Conservation (phyloP, 2,888 invertebrate species). For the Melanotus villosus region DNA sequence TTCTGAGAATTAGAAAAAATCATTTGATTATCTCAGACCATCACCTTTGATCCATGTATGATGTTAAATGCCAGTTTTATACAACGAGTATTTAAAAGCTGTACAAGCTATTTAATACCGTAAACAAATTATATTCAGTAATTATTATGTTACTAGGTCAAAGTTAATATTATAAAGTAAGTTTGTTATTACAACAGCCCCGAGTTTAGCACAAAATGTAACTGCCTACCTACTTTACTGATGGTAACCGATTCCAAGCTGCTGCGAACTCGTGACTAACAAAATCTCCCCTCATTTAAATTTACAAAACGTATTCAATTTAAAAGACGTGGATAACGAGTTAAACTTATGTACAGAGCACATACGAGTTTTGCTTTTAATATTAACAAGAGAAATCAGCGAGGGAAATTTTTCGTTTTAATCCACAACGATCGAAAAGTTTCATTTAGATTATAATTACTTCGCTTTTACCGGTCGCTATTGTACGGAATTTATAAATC, state of each 20-base stretch:
- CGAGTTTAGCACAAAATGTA: not conserved
- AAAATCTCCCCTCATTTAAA: conserved; percentile 29
- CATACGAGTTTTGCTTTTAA: no score
- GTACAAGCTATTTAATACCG: not conserved
- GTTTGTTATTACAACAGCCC: not conserved
- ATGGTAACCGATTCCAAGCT: not conserved
- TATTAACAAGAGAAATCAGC: no score
- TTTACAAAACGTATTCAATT: conserved; percentile 25
- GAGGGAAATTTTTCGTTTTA: not conserved
- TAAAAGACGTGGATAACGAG: conserved; percentile 15
- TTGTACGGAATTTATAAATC: not conserved
- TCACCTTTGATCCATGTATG: no score
- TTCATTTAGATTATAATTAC: not conserved
- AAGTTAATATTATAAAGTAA: conserved; percentile 8
- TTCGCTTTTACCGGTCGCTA: not conserved
- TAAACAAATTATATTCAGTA: conserved; percentile 16
- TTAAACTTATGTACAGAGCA: not conserved
- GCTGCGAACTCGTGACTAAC: conserved; percentile 14
- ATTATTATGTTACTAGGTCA: conserved; percentile 18
- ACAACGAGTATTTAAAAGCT: not conserved
- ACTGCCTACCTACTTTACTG: not conserved
- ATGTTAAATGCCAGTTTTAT: no score
- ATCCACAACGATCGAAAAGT: not conserved
- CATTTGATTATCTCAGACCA: no score
- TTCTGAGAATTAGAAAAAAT: no score